A percentile compares a stretch with the other conserved stretches of the same genome.
phyloP scores from a whole-genome alignment of 2,888 invertebrate species.

The Notodonta dromedarius region DNA sequence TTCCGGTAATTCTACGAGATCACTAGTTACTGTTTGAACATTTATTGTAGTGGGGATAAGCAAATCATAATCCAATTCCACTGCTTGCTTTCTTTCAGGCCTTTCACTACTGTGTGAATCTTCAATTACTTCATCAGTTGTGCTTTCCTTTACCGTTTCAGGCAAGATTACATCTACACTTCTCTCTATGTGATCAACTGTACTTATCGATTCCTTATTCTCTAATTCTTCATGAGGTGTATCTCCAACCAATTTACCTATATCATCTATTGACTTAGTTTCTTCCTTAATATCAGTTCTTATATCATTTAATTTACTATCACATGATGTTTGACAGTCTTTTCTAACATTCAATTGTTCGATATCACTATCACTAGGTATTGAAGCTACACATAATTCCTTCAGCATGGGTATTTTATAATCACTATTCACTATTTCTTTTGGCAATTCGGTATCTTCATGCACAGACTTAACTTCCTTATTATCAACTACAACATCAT shows the following conservation, averaged over 20 bases:
- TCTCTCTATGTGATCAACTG: slow-evolving; percentile 32
- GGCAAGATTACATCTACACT: slow-evolving; percentile 49
- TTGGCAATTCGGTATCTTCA: slow-evolving; percentile 67
- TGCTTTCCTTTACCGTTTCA: slow-evolving; percentile 32
- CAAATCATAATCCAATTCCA: slow-evolving; percentile 5
- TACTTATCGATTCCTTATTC: slow-evolving; percentile 43
- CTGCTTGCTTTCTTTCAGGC: slow-evolving; percentile 16
- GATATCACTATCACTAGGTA: slow-evolving; percentile 73
- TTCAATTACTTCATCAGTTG: slow-evolving; percentile 31
- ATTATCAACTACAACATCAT: slow-evolving; percentile 45
- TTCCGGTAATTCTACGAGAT: slow-evolving; percentile 38
- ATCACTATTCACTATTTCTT: slow-evolving; percentile 66
- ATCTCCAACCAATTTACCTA: slow-evolving; percentile 46
- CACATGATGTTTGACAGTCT: slow-evolving; percentile 78
- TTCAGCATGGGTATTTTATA: slow-evolving; percentile 71
- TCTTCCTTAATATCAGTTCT: slow-evolving; percentile 69
- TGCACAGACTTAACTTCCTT: slow-evolving; percentile 33
- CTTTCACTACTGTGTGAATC: slow-evolving; percentile 23
- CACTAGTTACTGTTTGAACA: slow-evolving; percentile 35
- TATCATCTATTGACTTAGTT: slow-evolving; percentile 78
- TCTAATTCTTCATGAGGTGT: slow-evolving; percentile 46
- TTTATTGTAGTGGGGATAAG: slow-evolving; percentile 23
- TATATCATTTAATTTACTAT: slow-evolving; percentile 67
- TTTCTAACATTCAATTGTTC: slow-evolving; percentile 69
- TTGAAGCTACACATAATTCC: slow-evolving; percentile 72